Evolutionary conservation across 1,140 invertebrate genomes (phyloP), one percentile per base, ranked within the genome.

Genomic region (Hyles euphorbiae): DNA sequence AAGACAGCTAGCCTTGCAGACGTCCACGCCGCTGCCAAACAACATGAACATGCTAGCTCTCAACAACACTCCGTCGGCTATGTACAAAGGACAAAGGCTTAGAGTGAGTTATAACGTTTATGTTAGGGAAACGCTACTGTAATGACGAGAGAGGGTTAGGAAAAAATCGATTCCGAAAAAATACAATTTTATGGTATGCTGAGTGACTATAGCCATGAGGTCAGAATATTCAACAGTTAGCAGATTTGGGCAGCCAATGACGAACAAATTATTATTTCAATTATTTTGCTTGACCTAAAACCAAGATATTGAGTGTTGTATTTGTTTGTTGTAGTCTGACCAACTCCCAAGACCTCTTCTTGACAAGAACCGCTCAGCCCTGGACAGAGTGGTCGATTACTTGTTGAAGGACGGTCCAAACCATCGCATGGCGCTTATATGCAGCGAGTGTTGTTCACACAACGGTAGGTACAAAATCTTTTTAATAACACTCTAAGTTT

Each of bases 381-480:
- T 99, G 51, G 98, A 99, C 85, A 94, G 95, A 76, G 88, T 99
- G 60, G 93, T 99, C 12, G 98, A 99, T 81, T 98, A 96, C 82
- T 83, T 99, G 50, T 93, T 99, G 12, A 98, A 97, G 43, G 98
- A 99, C 91, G 98, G 98, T 32, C 97, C 98, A 52, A 93, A 94
- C 60, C 97, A 98, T 90, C 92, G 98, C 67, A 99, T 95, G 88
- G 98, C 98, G 44, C 91, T 99, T 53, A 98, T 99, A 77, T 99
- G 98, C 89, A 91, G 91, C 36, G 91, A 95, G 61, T 99, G 98
- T 83, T 92, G 92, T 60, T 94, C 94, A 8, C 98, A 99, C 81
- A 99, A 99, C 90, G 98, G 92, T 93, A 72, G 78, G 72, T 65
- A 44, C 11, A 22, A 22, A 22, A 22, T 22, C 0, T 22, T 22